These are phyloP conservation scores for Mylabris sibirica DNA, from an alignment of 2,888 invertebrate genomes.

Conservation along the genomic window DNA sequence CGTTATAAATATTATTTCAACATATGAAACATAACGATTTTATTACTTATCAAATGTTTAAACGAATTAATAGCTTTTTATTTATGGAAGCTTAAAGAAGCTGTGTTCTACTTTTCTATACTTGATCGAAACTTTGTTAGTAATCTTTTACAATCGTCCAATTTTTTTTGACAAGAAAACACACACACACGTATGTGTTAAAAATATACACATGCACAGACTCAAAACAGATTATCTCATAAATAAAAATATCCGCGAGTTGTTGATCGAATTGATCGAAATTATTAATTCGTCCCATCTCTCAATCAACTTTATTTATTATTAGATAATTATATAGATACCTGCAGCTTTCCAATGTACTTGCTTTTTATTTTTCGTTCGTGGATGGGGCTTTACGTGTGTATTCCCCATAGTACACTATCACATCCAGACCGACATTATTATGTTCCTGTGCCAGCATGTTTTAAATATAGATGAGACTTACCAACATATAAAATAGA, in stretches of 20 bases:
- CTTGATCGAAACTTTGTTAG: not conserved
- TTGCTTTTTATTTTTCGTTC: slow-evolving; percentile 73
- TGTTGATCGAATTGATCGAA: not conserved
- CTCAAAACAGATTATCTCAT: slow-evolving; percentile 29
- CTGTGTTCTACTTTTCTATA: not conserved
- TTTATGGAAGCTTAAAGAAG: not conserved
- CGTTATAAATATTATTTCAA: not conserved
- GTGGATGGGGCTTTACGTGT: slow-evolving; percentile 68
- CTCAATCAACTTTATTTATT: not conserved
- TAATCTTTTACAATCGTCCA: not conserved
- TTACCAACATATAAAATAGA: slow-evolving; percentile 45
- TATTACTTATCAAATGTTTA: not conserved
- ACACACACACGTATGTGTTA: not conserved
- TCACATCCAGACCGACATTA: slow-evolving; percentile 49
- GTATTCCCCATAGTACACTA: slow-evolving; percentile 70
- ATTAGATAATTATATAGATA: slow-evolving; percentile 55
- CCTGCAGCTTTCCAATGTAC: slow-evolving; percentile 89
- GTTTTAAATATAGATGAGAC: slow-evolving; percentile 52
- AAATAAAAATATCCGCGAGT: slow-evolving; percentile 39
- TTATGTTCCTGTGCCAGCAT: slow-evolving; percentile 46
- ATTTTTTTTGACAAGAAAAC: not conserved
- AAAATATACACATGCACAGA: slow-evolving; percentile 32
- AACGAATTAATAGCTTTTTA: not conserved
- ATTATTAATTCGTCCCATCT: not conserved
- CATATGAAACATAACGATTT: not conserved